Evolutionary conservation across 2,888 invertebrate species (phyloP).

Genomic region (Cecidostiba fungosa): DNA sequence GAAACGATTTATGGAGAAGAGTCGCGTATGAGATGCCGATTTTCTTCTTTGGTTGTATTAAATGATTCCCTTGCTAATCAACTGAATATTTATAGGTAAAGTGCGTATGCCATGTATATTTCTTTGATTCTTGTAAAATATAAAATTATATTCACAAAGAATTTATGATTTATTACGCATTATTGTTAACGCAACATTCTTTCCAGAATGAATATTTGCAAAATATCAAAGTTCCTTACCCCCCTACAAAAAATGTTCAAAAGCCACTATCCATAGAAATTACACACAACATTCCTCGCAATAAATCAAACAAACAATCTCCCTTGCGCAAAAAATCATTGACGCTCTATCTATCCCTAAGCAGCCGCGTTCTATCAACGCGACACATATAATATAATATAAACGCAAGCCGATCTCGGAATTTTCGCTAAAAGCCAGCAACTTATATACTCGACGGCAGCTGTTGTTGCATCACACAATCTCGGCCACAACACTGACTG

Average conservation of each 20-base stretch:
- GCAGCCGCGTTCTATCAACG: neutral
- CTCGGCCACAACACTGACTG: neutral
- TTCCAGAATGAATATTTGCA: too few species aligned
- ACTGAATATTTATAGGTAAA: too few species aligned
- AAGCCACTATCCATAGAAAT: too few species aligned
- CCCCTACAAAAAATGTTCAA: too few species aligned
- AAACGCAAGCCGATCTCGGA: neutral
- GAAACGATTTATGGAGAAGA: neutral
- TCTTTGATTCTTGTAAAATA: too few species aligned
- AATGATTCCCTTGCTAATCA: neutral
- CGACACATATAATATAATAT: neutral
- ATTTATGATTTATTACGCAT: too few species aligned
- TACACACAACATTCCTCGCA: neutral
- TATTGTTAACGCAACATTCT: too few species aligned
- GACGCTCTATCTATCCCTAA: neutral
- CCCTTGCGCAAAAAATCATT: neutral
- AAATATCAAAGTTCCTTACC: too few species aligned
- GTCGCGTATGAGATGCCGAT: neutral
- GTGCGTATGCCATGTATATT: too few species aligned
- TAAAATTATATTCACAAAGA: too few species aligned
- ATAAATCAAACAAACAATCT: neutral
- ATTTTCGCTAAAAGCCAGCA: neutral
- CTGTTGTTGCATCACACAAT: slow-evolving; percentile 4
- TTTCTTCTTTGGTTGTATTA: neutral
- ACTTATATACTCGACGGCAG: neutral